Percentiles rank a stretch among this genome's conserved stretches.
phyloP scores from a whole-genome alignment of 2,888 invertebrate species.

The Leptopilina drosophilae region DNA sequence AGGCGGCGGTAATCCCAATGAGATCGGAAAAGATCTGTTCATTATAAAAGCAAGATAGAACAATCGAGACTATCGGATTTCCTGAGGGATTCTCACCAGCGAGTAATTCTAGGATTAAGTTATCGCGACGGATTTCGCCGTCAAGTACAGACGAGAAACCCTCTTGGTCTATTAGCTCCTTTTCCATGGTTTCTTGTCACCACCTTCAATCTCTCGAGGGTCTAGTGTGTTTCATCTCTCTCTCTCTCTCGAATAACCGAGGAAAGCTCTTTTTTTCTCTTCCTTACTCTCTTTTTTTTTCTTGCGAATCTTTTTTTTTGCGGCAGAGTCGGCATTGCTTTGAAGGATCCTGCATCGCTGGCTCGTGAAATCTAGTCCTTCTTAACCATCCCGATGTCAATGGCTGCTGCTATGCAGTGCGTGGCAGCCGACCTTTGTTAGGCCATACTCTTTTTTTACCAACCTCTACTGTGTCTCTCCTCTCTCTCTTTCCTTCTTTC shows the following conservation, averaged over 20 bases:
- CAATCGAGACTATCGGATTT: slow-evolving; percentile 51
- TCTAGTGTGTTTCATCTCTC: slow-evolving; percentile 42
- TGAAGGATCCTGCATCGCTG: slow-evolving; percentile 75
- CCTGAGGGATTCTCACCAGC: slow-evolving; percentile 46
- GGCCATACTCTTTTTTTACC: slow-evolving; percentile 38
- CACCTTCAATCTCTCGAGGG: slow-evolving; percentile 51
- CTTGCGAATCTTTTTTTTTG: slow-evolving; percentile 68
- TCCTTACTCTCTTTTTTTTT: slow-evolving; percentile 54
- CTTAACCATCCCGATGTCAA: slow-evolving; percentile 72
- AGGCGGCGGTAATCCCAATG: slow-evolving; percentile 15
- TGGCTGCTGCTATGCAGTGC: slow-evolving; percentile 66
- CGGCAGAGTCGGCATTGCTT: slow-evolving; percentile 71
- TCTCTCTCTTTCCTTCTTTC: slow-evolving; percentile 41
- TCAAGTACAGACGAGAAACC: slow-evolving; percentile 63
- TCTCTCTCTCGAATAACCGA: slow-evolving; percentile 46
- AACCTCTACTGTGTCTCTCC: neutral
- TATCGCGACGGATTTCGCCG: slow-evolving; percentile 71
- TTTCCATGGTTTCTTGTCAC: slow-evolving; percentile 51
- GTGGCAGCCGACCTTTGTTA: slow-evolving; percentile 48
- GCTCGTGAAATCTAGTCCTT: slow-evolving; percentile 76
- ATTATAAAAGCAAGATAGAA: slow-evolving; percentile 48
- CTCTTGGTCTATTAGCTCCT: slow-evolving; percentile 60
- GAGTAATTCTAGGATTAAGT: slow-evolving; percentile 68
- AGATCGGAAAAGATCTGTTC: slow-evolving; percentile 21
- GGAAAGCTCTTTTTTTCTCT: slow-evolving; percentile 52